These are phyloP conservation scores for Pheucticus melanocephalus DNA, from an alignment of 2,113 vertebrate species.

Conservation along the genomic window DNA sequence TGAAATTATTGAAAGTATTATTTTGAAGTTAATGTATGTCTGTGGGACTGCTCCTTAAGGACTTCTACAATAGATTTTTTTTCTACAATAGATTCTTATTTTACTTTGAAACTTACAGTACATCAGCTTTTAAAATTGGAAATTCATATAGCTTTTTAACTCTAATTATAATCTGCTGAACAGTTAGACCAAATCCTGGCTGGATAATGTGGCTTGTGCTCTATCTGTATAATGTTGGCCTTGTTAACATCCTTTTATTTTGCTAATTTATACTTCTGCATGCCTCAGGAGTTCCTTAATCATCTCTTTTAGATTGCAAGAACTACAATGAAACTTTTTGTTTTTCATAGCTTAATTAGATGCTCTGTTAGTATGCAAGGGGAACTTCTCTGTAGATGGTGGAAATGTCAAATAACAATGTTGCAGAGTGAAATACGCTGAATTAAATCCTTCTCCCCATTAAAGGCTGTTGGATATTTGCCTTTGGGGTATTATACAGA, in stretches of 20 bases:
- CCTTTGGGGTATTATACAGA: not conserved
- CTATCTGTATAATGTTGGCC: not conserved
- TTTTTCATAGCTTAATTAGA: not conserved
- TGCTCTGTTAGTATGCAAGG: not conserved
- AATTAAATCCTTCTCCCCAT: not conserved
- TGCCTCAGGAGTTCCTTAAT: constrained; percentile 17
- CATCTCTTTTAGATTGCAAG: not conserved
- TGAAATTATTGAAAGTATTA: not conserved
- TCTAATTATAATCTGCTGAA: not conserved
- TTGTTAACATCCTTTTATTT: constrained; percentile 36
- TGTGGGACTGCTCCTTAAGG: not conserved
- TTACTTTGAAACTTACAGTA: not conserved
- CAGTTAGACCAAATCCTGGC: not conserved
- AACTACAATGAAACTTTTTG: not conserved
- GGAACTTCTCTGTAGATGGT: not conserved
- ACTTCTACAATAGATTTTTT: no score
- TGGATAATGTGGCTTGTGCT: not conserved
- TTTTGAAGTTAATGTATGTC: not conserved
- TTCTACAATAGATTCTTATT: not conserved
- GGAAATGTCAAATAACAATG: not conserved
- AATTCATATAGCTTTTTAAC: not conserved
- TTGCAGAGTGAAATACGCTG: not conserved
- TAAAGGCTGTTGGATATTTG: not conserved
- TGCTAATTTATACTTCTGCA: constrained; percentile 13
- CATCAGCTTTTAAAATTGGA: not conserved